A percentile compares a stretch with the other conserved stretches of the same genome.
phyloP scores from a whole-genome alignment of 2,797 vertebrate genomes.

The Psittacula echo region DNA sequence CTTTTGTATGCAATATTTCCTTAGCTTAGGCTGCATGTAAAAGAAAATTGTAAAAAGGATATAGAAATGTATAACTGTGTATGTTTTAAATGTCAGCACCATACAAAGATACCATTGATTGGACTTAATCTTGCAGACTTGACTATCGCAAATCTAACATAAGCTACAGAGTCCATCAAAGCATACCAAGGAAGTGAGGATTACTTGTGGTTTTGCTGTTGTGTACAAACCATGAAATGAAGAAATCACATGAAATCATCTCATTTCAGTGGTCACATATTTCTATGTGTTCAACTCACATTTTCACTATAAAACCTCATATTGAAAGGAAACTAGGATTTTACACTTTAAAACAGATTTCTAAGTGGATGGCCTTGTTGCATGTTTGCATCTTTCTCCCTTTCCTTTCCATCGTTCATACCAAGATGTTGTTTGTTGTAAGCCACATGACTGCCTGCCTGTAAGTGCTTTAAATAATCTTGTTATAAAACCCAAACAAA shows the following conservation, averaged over 20 bases:
- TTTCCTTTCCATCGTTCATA: constrained; percentile 67
- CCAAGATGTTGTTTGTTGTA: constrained; percentile 57
- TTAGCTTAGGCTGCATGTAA: background rate
- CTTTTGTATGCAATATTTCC: background rate
- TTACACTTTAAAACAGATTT: constrained; percentile 57
- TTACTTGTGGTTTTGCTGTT: constrained; percentile 10
- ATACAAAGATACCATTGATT: background rate
- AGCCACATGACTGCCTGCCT: constrained; percentile 72
- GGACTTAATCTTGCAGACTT: background rate
- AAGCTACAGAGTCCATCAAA: background rate
- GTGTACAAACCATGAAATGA: background rate
- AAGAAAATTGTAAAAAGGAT: background rate
- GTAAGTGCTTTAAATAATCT: constrained; percentile 72
- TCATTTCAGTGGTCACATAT: constrained; percentile 8
- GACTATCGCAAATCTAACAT: background rate
- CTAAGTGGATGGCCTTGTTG: constrained; percentile 70
- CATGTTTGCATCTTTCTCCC: constrained; percentile 73
- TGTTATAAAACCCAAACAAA: constrained; percentile 84
- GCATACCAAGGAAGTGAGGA: background rate
- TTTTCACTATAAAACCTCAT: constrained; percentile 10
- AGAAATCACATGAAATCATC: constrained; percentile 1
- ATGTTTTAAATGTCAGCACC: background rate
- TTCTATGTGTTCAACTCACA: background rate
- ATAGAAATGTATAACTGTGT: background rate
- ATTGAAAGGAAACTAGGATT: background rate